These are phyloP conservation scores for Squalus acanthias DNA, from an alignment of 2,797 vertebrate genomes.

Conservation along the genomic window DNA sequence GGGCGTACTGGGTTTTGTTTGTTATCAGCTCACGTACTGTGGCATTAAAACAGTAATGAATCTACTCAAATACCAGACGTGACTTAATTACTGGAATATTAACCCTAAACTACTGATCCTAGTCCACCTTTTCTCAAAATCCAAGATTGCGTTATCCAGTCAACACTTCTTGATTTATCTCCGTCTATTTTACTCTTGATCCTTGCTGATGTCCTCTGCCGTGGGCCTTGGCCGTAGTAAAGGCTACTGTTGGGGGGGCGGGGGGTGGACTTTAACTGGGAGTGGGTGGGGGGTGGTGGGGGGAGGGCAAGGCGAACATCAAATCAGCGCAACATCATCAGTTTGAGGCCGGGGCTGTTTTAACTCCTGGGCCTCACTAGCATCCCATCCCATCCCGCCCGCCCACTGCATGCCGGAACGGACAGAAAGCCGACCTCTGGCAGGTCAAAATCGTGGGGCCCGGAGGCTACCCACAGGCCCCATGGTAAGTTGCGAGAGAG, in stretches of 20 bases:
- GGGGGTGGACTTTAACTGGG: neutral
- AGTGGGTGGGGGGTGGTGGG: neutral
- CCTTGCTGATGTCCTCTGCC: neutral
- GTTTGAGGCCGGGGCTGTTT: neutral
- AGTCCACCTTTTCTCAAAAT: neutral
- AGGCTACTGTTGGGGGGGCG: too few species aligned
- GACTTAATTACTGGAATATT: neutral
- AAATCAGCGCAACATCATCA: neutral
- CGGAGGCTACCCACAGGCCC: neutral
- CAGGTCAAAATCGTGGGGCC: neutral
- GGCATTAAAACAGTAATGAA: neutral
- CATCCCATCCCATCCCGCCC: neutral
- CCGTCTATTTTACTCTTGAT: neutral
- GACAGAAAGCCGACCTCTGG: neutral
- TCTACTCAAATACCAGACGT: neutral
- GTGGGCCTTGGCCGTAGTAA: neutral
- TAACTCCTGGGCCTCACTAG: neutral
- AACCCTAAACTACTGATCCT: neutral
- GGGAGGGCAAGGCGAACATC: neutral
- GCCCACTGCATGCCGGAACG: neutral
- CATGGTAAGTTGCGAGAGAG: neutral
- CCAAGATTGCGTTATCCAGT: neutral
- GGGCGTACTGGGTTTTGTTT: neutral
- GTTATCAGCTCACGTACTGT: neutral
- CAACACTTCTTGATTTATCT: neutral